These are phyloP conservation scores for Spermophilus dauricus DNA, from an alignment of 2,113 vertebrate genomes.

Conservation along the genomic window DNA sequence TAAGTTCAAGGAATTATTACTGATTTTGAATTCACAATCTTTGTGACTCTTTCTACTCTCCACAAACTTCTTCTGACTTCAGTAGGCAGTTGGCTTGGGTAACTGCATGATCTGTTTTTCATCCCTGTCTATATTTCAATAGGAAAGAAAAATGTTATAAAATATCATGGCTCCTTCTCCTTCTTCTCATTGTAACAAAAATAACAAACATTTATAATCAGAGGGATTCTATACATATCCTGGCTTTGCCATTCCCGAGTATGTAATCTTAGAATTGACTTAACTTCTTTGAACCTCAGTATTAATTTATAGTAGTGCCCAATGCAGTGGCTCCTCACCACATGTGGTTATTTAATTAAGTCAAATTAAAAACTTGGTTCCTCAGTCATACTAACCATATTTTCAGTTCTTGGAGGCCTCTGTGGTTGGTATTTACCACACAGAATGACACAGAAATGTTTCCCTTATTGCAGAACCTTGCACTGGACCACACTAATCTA, in stretches of 20 bases:
- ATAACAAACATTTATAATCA: background rate
- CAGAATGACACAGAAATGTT: background rate
- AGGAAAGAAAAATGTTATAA: conserved; percentile 5
- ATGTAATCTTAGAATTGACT: background rate
- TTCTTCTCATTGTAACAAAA: background rate
- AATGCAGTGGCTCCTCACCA: background rate
- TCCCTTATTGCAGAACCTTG: background rate
- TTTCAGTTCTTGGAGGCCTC: background rate
- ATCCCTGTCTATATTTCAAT: background rate
- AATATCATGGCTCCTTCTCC: background rate
- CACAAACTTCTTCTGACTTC: background rate
- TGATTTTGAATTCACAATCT: background rate
- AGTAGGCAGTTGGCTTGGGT: background rate
- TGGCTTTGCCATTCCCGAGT: background rate
- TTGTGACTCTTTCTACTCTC: background rate
- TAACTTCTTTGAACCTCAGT: background rate
- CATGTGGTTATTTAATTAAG: background rate
- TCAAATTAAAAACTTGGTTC: conserved; percentile 24
- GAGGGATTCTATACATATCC: background rate
- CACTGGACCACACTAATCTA: background rate
- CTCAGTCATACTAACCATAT: background rate
- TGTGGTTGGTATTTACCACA: background rate
- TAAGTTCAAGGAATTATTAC: background rate
- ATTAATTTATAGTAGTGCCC: background rate
- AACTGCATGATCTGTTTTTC: background rate